Evolutionary conservation across 2,113 vertebrate species (phyloP), one percentile per base, ranked within the genome.

Genomic region (Microcebus tavaratra): DNA sequence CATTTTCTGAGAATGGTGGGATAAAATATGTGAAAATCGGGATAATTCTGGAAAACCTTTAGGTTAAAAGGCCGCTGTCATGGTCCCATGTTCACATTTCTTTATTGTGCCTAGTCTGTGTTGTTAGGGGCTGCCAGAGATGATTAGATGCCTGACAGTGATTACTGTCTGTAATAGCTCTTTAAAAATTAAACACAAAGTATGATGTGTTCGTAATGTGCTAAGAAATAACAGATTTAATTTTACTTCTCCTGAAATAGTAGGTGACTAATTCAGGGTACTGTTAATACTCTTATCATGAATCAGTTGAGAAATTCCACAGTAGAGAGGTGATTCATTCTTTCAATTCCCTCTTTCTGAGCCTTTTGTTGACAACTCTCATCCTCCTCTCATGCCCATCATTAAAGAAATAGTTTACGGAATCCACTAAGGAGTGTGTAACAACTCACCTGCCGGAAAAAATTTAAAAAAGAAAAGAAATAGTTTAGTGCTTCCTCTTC

Each of bases 181-280:
- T 90, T 82, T 48, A 48, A 88, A 90, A 94, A 42, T 61, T 59
- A 90, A 70, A 67, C 48, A 14, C 14, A 36, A 78, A 73, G 27
- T 57, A 81, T 17, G 34, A 42, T 85, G 91, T 89, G 67, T 59
- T 79, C 13, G 5, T 61, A 39, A 59, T 25, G 0, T 87, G 50
- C 25, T 55, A 63, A 73, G 73, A 90, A 97, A 61, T 55, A 34
- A 34, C 78, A 73, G 75, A 67, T 79, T 90, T 65, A 78, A 70
- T 94, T 94, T 95, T 90, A 55, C 68, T 55, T 82, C 68, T 90
- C 63, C 75, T 95, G 84, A 89, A 86, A 81, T 80, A 80, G 82
- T 79, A 53, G 61, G 63, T 23, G 48, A 57, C 79, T 86, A 59
- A 81, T 92, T 78, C 68, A 25, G 88, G 59, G 29, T 36, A 14